Evolutionary conservation across 2,113 vertebrate genomes (phyloP), one percentile per base, ranked within the genome.

Genomic region (Anser brachyrhynchus): DNA sequence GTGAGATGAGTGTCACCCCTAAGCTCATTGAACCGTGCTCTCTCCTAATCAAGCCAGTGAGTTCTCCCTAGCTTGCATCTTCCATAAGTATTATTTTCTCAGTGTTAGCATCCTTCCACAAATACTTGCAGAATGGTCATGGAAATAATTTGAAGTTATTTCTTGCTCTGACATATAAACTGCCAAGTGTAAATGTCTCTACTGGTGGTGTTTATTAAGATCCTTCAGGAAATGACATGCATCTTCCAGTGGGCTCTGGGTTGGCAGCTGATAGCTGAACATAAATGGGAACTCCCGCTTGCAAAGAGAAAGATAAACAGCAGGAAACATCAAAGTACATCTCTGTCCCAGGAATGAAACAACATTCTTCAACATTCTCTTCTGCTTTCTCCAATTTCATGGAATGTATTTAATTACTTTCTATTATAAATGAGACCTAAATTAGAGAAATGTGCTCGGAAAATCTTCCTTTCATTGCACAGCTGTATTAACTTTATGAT

Each of bases 241-340:
- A 90, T 96, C 93, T 96, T 97, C 67, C 69, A 95, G 61, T 39
- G 80, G 75, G 80, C 61, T 93, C 49, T 86, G 85, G 49, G 71
- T 37, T 94, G 91, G 82, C 93, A 94, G 91, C 67, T 92, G 80
- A 92, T 76, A 96, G 74, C 62, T 81, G 71, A 92, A 55, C 69
- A 91, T 92, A 96, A 97, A 95, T 84, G 77, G 77, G 97, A 96
- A 84, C 84, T 94, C 93, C 92, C 66, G 83, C 96, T 94, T 9
- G 33, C 93, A 95, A 78, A 92, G 66, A 58, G 77, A 35, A 92
- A 93, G 81, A 94, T 87, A 96, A 96, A 96, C 97, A 96, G 94
- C 93, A 70, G 96, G 96, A 92, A 95, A 88, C 51, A 92, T 78
- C 57, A 75, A 95, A 96, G 59, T 87, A 73, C 8, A 29, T 94